These are phyloP conservation scores for Acrobeloides nanus DNA, from an alignment of 2,888 invertebrate genomes.

Conservation along the genomic window DNA sequence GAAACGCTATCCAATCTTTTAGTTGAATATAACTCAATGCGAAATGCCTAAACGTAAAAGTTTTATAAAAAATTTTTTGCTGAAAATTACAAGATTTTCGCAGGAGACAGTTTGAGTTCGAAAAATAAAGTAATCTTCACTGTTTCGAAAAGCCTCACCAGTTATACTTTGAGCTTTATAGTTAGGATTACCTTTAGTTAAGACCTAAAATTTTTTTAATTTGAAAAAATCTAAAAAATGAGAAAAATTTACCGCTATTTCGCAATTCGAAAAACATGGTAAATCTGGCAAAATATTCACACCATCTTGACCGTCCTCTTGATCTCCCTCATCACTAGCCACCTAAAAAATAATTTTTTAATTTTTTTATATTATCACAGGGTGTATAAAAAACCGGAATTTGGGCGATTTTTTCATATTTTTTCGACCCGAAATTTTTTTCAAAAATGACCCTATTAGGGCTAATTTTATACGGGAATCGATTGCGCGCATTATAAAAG, in stretches of 20 bases:
- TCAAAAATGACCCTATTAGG: too few species aligned
- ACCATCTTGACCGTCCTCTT: neutral
- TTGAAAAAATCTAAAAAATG: slow-evolving; percentile 4
- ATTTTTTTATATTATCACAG: too few species aligned
- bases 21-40: slow-evolving; percentile 18
- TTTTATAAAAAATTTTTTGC: neutral
- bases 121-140: slow-evolving; percentile 40
- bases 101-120: slow-evolving; percentile 42
- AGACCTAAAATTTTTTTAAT: neutral
- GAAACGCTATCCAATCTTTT: slow-evolving; percentile 1
- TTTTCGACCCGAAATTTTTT: too few species aligned
- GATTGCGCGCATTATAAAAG: too few species aligned
- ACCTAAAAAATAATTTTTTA: slow-evolving; percentile 8
- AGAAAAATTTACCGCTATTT: slow-evolving; percentile 29
- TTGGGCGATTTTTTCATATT: too few species aligned
- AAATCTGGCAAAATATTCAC: slow-evolving; percentile 2
- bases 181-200: slow-evolving; percentile 22
- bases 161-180: slow-evolving; percentile 33
- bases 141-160: slow-evolving; percentile 36
- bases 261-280: slow-evolving; percentile 29
- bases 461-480: too few species aligned
- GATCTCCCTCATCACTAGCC: slow-evolving; percentile 15
- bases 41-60: slow-evolving; percentile 16
- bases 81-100: slow-evolving; percentile 33
- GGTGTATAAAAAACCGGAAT: too few species aligned